Conservation (phyloP, 1,140 invertebrate species). For the Tachypleus tridentatus region DNA sequence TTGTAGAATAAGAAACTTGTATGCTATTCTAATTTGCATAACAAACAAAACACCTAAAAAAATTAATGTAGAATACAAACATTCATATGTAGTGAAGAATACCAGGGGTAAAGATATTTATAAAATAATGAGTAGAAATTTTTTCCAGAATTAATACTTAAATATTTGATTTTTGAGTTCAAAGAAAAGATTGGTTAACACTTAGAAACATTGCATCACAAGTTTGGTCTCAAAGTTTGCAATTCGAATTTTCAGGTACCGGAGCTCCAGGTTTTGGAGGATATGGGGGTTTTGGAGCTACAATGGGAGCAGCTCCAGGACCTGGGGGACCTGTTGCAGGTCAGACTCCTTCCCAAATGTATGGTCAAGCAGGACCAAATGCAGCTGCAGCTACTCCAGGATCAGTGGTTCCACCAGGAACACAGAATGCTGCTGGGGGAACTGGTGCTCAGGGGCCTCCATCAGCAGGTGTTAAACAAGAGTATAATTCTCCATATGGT, state of each 20-base stretch:
- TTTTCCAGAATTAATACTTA: constrained; percentile 1
- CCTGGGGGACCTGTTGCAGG: constrained; percentile 6
- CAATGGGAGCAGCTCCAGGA: constrained; percentile 6
- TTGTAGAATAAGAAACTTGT: not conserved
- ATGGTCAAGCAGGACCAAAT: not conserved
- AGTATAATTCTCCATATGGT: not conserved
- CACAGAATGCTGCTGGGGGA: not conserved
- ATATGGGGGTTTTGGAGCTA: constrained; percentile 12
- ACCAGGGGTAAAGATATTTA: not conserved
- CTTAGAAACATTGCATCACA: no score
- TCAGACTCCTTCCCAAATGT: constrained; percentile 4
- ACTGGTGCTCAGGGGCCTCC: not conserved
- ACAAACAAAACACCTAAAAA: no score
- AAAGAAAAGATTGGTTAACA: no score
- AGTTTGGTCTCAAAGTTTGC: no score
- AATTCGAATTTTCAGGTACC: not conserved
- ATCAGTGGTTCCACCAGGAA: not conserved
- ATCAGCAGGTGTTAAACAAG: not conserved
- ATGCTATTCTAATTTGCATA: not conserved
- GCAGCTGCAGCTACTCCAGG: constrained; percentile 5
- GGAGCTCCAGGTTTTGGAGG: constrained; percentile 6
- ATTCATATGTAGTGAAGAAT: no score
- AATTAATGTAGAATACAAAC: no score
- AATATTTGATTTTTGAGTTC: not conserved
- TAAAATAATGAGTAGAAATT: not conserved